Base-by-base conservation (phyloP, 2,797 vertebrate species). In the Todus mexicanus region DNA sequence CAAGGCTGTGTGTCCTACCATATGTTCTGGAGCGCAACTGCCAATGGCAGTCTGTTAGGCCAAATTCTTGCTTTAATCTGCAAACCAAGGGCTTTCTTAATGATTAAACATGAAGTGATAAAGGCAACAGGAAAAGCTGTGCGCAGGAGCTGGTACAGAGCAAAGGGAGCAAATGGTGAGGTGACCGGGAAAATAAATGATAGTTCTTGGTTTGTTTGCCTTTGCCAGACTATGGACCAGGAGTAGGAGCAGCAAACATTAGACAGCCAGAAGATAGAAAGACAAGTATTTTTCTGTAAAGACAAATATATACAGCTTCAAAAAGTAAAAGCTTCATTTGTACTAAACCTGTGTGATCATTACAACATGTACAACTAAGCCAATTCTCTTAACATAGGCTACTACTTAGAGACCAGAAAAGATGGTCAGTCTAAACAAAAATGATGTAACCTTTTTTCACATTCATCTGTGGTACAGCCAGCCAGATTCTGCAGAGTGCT, bases 31-130 rank as follows among this genome's bases (percentile, higher is more conserved):
- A 93, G 63, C 1, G 1, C 83, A 91, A 85, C 61, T 75, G 96
- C 38, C 50, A 75, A 15, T 57, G 79, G 66, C 82, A 88, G 72
- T 43, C 70, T 87, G 43, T 78, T 91, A 29, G 9, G 89, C 74
- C 14, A 86, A 94, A 86, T 54, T 72, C 59, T 75, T 83, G 42
- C 54, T 86, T 89, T 75, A 78, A 93, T 85, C 65, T 94, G 87
- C 75, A 95, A 81, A 89, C 25, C 45, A 72, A 78, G 66, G 47
- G 65, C 50, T 70, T 79, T 76, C 45, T 45, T 45, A 48, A 31
- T 53, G 26, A 77, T 48, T 86, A 84, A 88, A 81, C 48, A 26
- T 15, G 37, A 79, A 78, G 47, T 5, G 63, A 70, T 73, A 72
- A 64, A 70, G n/a, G 68, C 37, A 92, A 70, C 27, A 82, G 33